Conservation (phyloP, 1,140 invertebrate species). For the Drosophila trapezifrons region DNA sequence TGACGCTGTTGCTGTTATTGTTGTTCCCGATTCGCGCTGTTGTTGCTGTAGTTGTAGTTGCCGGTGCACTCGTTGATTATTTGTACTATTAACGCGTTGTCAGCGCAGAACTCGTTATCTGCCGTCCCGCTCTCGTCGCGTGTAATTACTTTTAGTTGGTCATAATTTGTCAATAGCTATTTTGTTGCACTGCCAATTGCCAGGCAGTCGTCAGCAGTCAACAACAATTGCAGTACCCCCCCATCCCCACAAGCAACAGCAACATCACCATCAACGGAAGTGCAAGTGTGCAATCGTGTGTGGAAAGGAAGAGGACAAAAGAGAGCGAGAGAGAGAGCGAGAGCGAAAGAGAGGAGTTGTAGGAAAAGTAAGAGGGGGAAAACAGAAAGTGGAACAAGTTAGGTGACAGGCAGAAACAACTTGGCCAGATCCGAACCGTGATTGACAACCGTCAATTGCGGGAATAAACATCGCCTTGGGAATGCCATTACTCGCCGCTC, state of each 20-base stretch:
- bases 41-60: slow-evolving; percentile 22
- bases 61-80: slow-evolving; percentile 72
- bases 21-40: slow-evolving; percentile 18
- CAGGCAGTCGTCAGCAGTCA: slow-evolving; percentile 44
- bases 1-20: slow-evolving; percentile 62
- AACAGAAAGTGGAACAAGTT: slow-evolving; percentile 37
- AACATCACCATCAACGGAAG: slow-evolving; percentile 57
- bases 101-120: slow-evolving; percentile 69
- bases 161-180: slow-evolving; percentile 83
- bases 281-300: slow-evolving; percentile 70
- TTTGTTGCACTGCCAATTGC: slow-evolving; percentile 72
- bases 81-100: slow-evolving; percentile 79
- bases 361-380: not conserved
- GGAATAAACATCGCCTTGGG: slow-evolving; percentile 26
- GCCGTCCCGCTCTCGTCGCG: slow-evolving; percentile 54
- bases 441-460: slow-evolving; percentile 45
- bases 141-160: slow-evolving; percentile 82
- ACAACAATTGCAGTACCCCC: slow-evolving; percentile 28
- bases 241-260: slow-evolving; percentile 6
- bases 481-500: slow-evolving; percentile 21
- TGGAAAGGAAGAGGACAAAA: slow-evolving; percentile 18
- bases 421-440: slow-evolving; percentile 32
- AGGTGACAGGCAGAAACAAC: slow-evolving; percentile 34
- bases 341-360: not conserved
- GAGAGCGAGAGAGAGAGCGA: not conserved